Percentiles rank a stretch among this genome's conserved stretches.
phyloP scores from a whole-genome alignment of 2,797 vertebrate species.

The Pogoniulus pusillus region DNA sequence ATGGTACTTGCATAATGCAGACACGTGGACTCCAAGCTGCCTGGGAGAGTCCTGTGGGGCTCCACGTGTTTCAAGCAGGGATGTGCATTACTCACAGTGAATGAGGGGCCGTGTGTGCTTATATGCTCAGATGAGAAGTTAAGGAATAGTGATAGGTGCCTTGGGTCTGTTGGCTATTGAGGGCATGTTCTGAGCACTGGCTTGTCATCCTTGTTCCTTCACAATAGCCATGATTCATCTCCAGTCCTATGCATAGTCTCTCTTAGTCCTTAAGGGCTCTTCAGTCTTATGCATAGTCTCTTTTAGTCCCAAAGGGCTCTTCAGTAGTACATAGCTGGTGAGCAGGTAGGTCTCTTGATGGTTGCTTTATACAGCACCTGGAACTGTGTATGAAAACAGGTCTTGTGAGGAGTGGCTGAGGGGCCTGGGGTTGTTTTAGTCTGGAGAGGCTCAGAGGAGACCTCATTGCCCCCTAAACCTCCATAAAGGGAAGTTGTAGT shows the following conservation, averaged over 20 bases:
- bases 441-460: too few species aligned
- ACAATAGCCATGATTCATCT: not conserved
- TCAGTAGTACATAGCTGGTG: accelerated
- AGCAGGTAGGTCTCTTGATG: not conserved
- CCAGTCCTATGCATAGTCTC: accelerated
- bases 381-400: not conserved
- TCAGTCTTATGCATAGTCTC: too few species aligned
- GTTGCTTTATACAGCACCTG: not conserved
- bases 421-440: too few species aligned
- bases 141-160: not conserved
- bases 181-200: not conserved
- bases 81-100: not conserved
- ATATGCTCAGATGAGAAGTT: not conserved
- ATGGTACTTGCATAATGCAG: not conserved
- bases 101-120: accelerated
- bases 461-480: too few species aligned
- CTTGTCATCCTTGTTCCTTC: not conserved
- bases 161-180: not conserved
- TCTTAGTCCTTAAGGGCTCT: not conserved
- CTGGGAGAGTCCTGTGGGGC: not conserved
- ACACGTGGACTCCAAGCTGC: not conserved
- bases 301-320: not conserved
- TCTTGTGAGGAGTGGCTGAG: too few species aligned
- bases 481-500: too few species aligned
- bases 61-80: not conserved